Percentiles rank a stretch among this genome's conserved stretches.
These are phyloP conservation scores for Heliconius cydno DNA, from an alignment of 2,888 invertebrate genomes.

Conservation along the genomic window DNA sequence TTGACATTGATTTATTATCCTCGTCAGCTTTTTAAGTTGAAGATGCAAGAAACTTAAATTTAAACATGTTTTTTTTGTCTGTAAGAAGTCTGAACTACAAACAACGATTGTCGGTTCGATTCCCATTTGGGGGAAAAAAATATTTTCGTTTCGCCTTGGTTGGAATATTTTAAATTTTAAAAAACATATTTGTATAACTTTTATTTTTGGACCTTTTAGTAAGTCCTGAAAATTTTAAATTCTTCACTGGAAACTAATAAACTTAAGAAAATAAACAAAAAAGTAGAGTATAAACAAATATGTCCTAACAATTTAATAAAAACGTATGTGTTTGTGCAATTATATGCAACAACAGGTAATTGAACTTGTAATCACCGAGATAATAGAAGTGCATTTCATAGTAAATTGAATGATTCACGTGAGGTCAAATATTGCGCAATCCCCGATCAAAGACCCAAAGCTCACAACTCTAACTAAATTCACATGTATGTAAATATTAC, in stretches of 20 bases:
- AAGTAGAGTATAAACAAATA: neutral
- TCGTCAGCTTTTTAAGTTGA: neutral
- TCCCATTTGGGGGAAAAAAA: neutral
- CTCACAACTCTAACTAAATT: neutral
- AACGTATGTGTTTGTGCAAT: neutral
- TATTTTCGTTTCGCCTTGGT: too few relatives aligned
- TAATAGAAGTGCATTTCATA: constrained; percentile 2
- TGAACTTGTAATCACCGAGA: neutral
- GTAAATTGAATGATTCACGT: neutral
- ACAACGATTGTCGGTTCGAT: rapidly evolving
- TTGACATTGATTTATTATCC: neutral
- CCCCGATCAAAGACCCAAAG: neutral
- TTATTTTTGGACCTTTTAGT: too few relatives aligned
- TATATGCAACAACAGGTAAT: neutral
- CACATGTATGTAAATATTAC: constrained; percentile 1
- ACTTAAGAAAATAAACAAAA: neutral
- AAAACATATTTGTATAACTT: too few relatives aligned
- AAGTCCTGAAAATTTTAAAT: too few relatives aligned
- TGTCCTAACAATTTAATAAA: neutral
- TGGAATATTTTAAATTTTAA: too few relatives aligned
- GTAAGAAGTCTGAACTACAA: too few relatives aligned
- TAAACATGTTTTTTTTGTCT: neutral
- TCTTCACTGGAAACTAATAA: too few relatives aligned
- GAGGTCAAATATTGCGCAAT: constrained; percentile 6
- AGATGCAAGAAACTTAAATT: neutral